Conservation (phyloP, 53 echinoderm and acorn worm genomes). For the Crossaster papposus region DNA sequence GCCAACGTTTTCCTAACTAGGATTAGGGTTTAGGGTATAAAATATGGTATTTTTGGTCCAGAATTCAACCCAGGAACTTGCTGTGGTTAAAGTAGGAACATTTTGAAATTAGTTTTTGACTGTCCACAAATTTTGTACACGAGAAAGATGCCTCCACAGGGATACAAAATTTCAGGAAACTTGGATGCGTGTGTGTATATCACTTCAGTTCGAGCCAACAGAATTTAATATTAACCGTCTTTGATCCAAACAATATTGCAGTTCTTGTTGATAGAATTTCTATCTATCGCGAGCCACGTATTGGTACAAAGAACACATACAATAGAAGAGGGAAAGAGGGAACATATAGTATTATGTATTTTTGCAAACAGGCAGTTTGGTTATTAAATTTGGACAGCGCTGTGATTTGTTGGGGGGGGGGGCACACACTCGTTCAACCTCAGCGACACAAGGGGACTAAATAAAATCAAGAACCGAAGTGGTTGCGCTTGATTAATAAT, state of each 20-base stretch:
- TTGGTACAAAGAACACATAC: not conserved
- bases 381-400: slow-evolving; percentile 36
- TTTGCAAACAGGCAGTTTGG: slow-evolving; percentile 8
- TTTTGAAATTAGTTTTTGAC: too few relatives aligned
- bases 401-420: slow-evolving; percentile 41
- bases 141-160: too few relatives aligned
- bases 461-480: slow-evolving; percentile 25
- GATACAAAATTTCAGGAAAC: too few relatives aligned
- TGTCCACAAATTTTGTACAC: too few relatives aligned
- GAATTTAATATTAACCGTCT: slow-evolving; percentile 27
- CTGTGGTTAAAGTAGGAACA: too few relatives aligned
- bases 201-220: slow-evolving; percentile 37
- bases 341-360: not conserved
- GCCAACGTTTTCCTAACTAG: too few relatives aligned
- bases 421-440: not conserved
- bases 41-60: too few relatives aligned
- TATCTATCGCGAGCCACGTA: not conserved
- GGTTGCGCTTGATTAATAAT: not conserved
- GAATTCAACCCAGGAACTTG: too few relatives aligned
- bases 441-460: not conserved
- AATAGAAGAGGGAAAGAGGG: not conserved
- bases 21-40: too few relatives aligned
- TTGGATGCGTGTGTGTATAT: not conserved
- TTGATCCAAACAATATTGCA: slow-evolving; percentile 26
- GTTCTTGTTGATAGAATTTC: not conserved